Evolutionary conservation across 2,797 vertebrate species (phyloP).

Genomic region (Myotis vivesi): DNA sequence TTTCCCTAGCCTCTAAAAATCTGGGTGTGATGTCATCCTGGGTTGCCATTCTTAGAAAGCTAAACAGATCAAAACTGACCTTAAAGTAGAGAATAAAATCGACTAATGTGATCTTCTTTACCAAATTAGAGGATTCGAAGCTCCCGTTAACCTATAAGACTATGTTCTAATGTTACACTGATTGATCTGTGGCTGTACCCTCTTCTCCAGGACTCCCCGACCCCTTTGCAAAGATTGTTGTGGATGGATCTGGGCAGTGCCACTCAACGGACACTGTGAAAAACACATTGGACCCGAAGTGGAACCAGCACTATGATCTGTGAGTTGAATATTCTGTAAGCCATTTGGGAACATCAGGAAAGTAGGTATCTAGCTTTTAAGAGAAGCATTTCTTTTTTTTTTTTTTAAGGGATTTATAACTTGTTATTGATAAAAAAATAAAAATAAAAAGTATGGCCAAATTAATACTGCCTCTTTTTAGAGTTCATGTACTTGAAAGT

Average conservation of each 20-base stretch:
- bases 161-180: not conserved
- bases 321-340: slow-evolving; percentile 84
- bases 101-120: not conserved
- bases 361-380: not conserved
- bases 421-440: not conserved
- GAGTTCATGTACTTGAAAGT: not conserved
- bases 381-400: not conserved
- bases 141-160: not conserved
- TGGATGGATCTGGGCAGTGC: slow-evolving; percentile 98
- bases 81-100: not conserved
- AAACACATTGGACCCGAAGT: slow-evolving; percentile 98
- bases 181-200: not conserved
- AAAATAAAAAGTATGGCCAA: not conserved
- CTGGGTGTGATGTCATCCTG: not conserved
- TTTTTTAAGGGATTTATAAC: not conserved
- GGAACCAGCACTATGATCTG: slow-evolving; percentile 99
- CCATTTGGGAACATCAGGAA: not conserved
- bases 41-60: not conserved
- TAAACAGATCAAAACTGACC: not conserved
- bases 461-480: not conserved
- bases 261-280: slow-evolving; percentile 99
- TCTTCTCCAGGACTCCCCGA: slow-evolving; percentile 92
- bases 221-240: slow-evolving; percentile 97
- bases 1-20: not conserved
- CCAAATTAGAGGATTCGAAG: not conserved